Evolutionary conservation across 1,140 invertebrate species (phyloP).

Genomic region (Drosophila carrolli): DNA sequence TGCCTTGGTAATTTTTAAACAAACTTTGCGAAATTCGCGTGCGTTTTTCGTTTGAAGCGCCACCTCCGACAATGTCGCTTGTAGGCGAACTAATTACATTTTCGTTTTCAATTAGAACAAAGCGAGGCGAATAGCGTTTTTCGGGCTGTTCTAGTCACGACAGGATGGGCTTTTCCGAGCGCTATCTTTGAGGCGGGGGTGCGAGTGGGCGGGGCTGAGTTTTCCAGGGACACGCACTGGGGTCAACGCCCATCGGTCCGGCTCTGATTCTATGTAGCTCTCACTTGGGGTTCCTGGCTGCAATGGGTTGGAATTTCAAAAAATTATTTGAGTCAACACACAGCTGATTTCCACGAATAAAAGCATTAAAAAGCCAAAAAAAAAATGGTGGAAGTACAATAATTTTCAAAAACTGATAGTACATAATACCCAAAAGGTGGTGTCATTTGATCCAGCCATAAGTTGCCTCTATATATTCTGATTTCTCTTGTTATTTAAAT

Average conservation of each 20-base stretch:
- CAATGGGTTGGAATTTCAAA: background rate
- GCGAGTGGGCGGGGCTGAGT: background rate
- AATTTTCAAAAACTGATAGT: too few relatives aligned
- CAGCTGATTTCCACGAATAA: background rate
- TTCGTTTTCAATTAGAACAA: constrained; percentile 73
- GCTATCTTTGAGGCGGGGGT: background rate
- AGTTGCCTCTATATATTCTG: too few relatives aligned
- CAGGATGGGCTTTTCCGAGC: background rate
- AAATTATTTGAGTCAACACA: background rate
- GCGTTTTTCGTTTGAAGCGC: constrained; percentile 64
- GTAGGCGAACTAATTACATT: constrained; percentile 70
- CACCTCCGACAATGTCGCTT: constrained; percentile 50
- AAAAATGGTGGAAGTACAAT: too few relatives aligned
- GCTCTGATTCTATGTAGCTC: background rate
- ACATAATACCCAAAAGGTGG: too few relatives aligned
- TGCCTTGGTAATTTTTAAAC: constrained; percentile 73
- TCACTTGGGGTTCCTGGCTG: background rate
- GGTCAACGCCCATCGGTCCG: background rate
- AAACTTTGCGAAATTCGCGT: constrained; percentile 68
- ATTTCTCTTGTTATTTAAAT: too few relatives aligned
- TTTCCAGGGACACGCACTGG: constrained; percentile 2
- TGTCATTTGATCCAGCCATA: too few relatives aligned
- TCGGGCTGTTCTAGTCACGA: constrained; percentile 1
- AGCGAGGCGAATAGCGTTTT: constrained; percentile 40
- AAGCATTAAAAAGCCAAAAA: background rate